Evolutionary conservation across 2,888 invertebrate species (phyloP).

Genomic region (Drosophila meridiana): DNA sequence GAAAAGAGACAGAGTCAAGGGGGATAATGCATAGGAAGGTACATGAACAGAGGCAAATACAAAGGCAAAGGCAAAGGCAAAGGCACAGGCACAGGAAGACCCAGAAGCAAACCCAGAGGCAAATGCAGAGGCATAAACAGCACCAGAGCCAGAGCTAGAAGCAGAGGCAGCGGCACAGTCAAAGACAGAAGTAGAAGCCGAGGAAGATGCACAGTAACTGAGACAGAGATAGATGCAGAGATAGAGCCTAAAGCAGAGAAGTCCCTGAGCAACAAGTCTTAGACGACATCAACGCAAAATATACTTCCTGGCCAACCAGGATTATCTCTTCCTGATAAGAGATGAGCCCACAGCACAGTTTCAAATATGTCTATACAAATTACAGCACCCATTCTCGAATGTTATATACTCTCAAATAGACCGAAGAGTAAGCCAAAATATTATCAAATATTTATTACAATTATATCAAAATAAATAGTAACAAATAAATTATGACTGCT

Average conservation of each 20-base stretch:
- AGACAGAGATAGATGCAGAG: not conserved
- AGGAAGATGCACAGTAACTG: not conserved
- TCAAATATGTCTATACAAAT: not conserved
- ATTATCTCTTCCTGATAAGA: not conserved
- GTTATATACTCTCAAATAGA: not conserved
- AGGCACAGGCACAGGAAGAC: not conserved
- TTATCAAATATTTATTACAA: too few relatives aligned
- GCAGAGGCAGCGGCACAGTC: not conserved
- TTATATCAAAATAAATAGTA: too few relatives aligned
- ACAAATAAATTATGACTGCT: not conserved
- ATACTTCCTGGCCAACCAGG: not conserved
- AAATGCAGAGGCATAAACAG: not conserved
- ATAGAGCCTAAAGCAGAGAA: too few relatives aligned
- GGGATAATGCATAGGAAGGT: not conserved
- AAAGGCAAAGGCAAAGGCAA: not conserved
- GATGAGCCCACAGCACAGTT: not conserved
- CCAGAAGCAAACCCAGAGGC: not conserved
- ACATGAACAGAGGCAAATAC: not conserved
- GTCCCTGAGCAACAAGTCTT: not conserved
- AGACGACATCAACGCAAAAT: not conserved
- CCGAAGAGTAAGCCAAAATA: not conserved
- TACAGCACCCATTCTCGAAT: not conserved
- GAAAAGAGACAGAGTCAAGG: not conserved
- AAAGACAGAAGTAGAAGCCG: not conserved
- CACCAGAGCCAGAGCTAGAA: not conserved